These are phyloP conservation scores for Pantelozetes paolii DNA, from an alignment of 2,888 invertebrate species.

Conservation along the genomic window DNA sequence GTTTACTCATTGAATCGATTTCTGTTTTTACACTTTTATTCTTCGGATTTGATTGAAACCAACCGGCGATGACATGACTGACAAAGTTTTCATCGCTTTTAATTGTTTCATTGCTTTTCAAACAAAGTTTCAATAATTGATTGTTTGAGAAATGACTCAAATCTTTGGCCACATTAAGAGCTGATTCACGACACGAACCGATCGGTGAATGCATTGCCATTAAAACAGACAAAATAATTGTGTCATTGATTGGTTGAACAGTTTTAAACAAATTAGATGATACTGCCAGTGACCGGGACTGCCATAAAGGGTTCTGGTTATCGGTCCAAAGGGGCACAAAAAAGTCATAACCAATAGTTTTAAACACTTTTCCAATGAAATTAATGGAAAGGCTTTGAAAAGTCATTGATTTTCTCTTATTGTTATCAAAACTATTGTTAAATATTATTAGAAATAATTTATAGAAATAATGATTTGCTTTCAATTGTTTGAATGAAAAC, in stretches of 20 bases:
- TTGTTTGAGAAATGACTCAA: not conserved
- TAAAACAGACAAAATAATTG: not conserved
- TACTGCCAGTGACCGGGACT: conserved; percentile 18
- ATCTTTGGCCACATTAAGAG: not conserved
- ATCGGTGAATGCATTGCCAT: conserved; percentile 27
- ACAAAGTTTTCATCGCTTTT: conserved; percentile 8
- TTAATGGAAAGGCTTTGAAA: not conserved
- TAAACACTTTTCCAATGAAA: conserved; percentile 1
- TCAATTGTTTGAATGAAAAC: conserved; percentile 20
- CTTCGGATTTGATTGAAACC: not conserved
- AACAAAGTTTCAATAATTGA: not conserved
- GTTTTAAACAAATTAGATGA: not conserved
- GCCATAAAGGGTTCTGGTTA: not conserved
- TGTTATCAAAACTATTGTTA: not conserved
- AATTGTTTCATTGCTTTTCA: not conserved
- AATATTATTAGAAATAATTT: conserved; percentile 11
- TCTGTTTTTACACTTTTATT: too few species aligned
- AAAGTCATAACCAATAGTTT: conserved; percentile 16
- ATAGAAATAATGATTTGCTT: conserved; percentile 27
- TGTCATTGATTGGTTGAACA: not conserved
- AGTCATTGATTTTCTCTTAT: not conserved
- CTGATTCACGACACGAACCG: not conserved
- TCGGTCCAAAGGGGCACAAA: conserved; percentile 29
- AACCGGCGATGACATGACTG: not conserved
- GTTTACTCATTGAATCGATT: not conserved